These are phyloP conservation scores for Nymphalis urticae DNA, from an alignment of 2,888 invertebrate genomes.

Conservation along the genomic window DNA sequence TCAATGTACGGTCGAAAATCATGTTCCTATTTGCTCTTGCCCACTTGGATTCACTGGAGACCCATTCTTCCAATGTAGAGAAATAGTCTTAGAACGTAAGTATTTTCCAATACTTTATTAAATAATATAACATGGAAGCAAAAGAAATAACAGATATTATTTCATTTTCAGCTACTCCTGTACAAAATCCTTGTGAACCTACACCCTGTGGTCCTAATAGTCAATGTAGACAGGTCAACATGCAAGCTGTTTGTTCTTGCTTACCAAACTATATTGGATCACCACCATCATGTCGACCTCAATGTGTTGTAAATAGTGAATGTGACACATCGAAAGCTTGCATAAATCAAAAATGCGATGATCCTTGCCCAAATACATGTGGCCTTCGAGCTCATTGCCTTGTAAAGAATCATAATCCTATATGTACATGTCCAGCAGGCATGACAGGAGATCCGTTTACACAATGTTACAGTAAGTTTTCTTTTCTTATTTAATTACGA, in stretches of 20 bases:
- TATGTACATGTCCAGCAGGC: slow-evolving; percentile 92
- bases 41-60: slow-evolving; percentile 89
- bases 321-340: slow-evolving; percentile 92
- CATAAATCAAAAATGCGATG: slow-evolving; percentile 91
- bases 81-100: slow-evolving; percentile 72
- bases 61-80: slow-evolving; percentile 89
- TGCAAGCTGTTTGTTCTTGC: slow-evolving; percentile 92
- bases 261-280: slow-evolving; percentile 88
- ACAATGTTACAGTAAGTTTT: slow-evolving; percentile 86
- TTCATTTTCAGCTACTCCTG: slow-evolving; percentile 61
- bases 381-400: slow-evolving; percentile 92
- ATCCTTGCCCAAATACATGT: slow-evolving; percentile 93
- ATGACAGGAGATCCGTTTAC: slow-evolving; percentile 93
- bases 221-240: slow-evolving; percentile 89
- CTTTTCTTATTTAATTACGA: slow-evolving; percentile 7
- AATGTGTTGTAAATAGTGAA: slow-evolving; percentile 93
- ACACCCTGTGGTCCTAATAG: slow-evolving; percentile 94
- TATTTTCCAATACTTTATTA: slow-evolving; percentile 13
- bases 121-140: background rate
- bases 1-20: slow-evolving; percentile 88
- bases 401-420: slow-evolving; percentile 92
- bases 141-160: background rate
- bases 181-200: slow-evolving; percentile 88
- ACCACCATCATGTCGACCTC: slow-evolving; percentile 91
- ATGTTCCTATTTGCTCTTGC: slow-evolving; percentile 89